Evolutionary conservation across 2,797 vertebrate species (phyloP), one percentile per base, ranked within the genome.

Genomic region (Babyrousa celebensis): DNA sequence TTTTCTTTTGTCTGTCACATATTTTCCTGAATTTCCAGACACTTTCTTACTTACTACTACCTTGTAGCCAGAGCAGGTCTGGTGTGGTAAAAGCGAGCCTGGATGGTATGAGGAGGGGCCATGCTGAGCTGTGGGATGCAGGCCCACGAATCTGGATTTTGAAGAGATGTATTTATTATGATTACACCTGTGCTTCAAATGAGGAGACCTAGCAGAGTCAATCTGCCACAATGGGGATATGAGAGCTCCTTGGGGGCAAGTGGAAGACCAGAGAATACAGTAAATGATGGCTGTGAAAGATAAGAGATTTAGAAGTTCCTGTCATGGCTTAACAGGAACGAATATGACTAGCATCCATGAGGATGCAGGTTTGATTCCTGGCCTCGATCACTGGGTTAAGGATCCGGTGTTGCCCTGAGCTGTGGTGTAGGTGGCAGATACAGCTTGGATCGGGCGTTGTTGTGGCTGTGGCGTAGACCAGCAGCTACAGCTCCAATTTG

Each of bases 71-170:
- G 17, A 85, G 25, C 18, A 17, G 21, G 6, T 54, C 7, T 20
- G 40, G 12, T 8, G 1, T 18, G 12, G 7, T 0, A 4, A 12
- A 25, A 1, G 17, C 0, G 5, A 43, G 23, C 17, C 4, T 14
- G 18, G 65, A 10, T 0, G 2, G 27, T 7, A 10, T 15, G 29
- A 43, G 15, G n/a, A 54, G 7, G 20, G 1, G 23, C 1, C 0
- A 60, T 56, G 18, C 1, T 32, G 17, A 72, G 40, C 12, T 32
- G 52, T 36, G 29, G 71, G 3, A 10, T 48, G 16, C 16, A 43
- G 12, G 11, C 54, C 29, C 52, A 92, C 21, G 68, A 91, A 15
- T n/a, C 48, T 2, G 23, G 7, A 43, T 75, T 83, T 48, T 67
- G 16, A 68, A 75, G 27, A 83, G 3, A 52, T n/a, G 16, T 18